Base-by-base conservation (phyloP, 1,140 invertebrate genomes). In the Asbolus verrucosus region DNA sequence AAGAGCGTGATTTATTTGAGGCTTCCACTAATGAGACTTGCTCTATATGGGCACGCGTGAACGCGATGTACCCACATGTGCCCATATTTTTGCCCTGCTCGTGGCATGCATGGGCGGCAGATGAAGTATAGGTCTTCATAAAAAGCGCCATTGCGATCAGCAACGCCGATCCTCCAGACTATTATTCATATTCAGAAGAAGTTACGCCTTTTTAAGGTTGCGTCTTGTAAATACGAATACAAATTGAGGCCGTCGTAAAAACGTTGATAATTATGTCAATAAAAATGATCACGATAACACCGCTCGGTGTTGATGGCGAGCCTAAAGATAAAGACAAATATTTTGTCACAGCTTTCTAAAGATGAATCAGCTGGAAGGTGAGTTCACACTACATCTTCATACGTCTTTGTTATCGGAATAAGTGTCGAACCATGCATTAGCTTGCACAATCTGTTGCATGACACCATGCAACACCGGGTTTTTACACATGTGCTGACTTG, bases 21-120 rank as follows among this genome's bases (percentile, higher is more conserved):
- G 46, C 46, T 54, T 54, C 46, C 46, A 54, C 21, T 54, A 54
- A 54, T 54, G 46, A 54, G 46, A 54, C 8, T 54, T 54, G 46
- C 46, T 54, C 46, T 54, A 54, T 54, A 54, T 54, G 46, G 46
- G 21, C 46, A 54, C 46, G 21, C 46, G 46, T 13, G 21, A 43
- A 43, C 39, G 11, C 19, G 14, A 54, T 14, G 21, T 27, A 36
- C 33, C 33, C 33, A 27, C 21, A 54, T 50, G 21, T 24, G 11
- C 15, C 15, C 39, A 43, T 43, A 43, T 43, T 36, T 36, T 36
- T 36, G 33, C 33, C 33, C 11, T 8, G 15, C 13, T 16, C 46
- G 19, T 27, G 46, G 11, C 8, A n/a, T 31, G 46, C 46, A 21
- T 54, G 46, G 46, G 46, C 1, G 9, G 46, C 13, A 11, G n/a